Evolutionary conservation across 2,888 invertebrate genomes (phyloP).

Genomic region (Yponomeuta plumbellus): DNA sequence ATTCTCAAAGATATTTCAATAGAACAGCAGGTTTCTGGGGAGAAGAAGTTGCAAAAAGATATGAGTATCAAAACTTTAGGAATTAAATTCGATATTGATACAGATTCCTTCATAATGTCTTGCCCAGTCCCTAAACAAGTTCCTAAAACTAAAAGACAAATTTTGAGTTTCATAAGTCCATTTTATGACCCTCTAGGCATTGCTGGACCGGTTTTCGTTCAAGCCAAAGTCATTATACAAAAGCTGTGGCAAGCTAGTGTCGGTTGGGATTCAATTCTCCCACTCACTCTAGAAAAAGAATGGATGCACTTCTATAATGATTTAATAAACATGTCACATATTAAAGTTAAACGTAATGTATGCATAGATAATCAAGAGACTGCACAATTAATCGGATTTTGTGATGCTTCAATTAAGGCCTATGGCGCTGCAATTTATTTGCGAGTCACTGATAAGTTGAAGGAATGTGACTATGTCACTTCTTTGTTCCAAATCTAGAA

Average conservation of each 20-base stretch:
- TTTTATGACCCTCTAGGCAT: conserved; percentile 14
- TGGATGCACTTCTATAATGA: conserved; percentile 20
- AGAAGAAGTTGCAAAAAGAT: no score
- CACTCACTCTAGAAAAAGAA: conserved; percentile 12
- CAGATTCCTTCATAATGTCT: conserved; percentile 22
- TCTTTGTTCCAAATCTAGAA: conserved; percentile 4
- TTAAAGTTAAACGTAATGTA: conserved; percentile 7
- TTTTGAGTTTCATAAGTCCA: conserved; percentile 11
- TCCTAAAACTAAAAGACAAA: conserved; percentile 6
- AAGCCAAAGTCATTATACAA: conserved; percentile 9
- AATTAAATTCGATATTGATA: no score
- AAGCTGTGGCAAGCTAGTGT: neutral
- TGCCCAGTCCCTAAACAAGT: conserved; percentile 3
- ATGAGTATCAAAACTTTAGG: no score
- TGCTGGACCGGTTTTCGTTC: conserved; percentile 7
- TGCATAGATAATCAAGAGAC: neutral
- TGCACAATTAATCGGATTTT: conserved; percentile 22
- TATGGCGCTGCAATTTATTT: no score
- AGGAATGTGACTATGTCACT: conserved; percentile 2
- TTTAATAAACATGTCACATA: conserved; percentile 20
- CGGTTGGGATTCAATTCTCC: neutral
- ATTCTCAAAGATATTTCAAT: no score
- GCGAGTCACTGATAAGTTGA: conserved; percentile 17
- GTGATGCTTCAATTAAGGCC: conserved; percentile 23
- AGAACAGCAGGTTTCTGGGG: no score